phyloP scores from a whole-genome alignment of 2,113 vertebrate genomes.

The Heteronetta atricapilla region DNA sequence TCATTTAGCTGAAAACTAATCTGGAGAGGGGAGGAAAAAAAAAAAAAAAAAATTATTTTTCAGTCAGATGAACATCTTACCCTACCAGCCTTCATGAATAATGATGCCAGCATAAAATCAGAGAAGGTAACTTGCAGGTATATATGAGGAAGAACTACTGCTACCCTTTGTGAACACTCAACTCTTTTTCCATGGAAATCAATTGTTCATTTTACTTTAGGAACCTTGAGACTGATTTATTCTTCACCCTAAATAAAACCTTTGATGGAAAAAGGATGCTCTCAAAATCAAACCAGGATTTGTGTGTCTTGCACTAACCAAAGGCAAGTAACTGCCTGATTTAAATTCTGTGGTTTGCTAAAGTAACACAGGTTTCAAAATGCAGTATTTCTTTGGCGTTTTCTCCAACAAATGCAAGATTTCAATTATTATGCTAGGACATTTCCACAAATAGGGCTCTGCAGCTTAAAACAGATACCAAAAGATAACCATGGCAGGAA shows the following conservation, averaged over 20 bases:
- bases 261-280: background rate
- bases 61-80: background rate
- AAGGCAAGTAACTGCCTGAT: background rate
- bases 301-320: rapidly evolving
- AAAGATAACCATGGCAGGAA: background rate
- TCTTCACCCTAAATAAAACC: background rate
- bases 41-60: background rate
- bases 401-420: background rate
- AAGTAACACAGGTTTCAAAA: background rate
- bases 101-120: background rate
- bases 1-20: slow-evolving; percentile 3
- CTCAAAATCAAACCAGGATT: background rate
- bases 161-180: background rate
- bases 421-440: background rate
- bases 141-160: background rate
- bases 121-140: background rate
- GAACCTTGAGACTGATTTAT: background rate
- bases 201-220: background rate
- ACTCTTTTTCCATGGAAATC: background rate
- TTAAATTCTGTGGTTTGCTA: background rate
- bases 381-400: background rate
- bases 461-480: background rate
- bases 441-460: background rate
- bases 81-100: background rate
- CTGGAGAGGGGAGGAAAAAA: background rate